Percentiles rank a stretch among this genome's conserved stretches.
Evolutionary conservation across 2,113 vertebrate genomes (phyloP).

Genomic region (Mirounga angustirostris): DNA sequence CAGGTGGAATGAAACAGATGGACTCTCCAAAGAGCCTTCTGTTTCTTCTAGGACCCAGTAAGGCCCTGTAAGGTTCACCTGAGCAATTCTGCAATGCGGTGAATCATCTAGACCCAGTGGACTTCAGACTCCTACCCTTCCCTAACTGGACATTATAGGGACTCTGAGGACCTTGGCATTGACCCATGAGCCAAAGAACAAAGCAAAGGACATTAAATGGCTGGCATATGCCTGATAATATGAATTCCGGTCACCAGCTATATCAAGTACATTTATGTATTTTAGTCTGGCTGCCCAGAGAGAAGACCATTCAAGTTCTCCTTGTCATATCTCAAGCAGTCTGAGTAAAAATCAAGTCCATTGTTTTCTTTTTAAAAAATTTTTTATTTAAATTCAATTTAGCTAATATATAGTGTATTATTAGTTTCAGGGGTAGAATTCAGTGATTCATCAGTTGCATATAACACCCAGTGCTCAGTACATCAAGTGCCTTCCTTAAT

Average conservation of each 20-base stretch:
- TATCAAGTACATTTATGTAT: not conserved
- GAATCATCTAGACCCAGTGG: not conserved
- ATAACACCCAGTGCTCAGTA: not conserved
- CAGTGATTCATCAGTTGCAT: not conserved
- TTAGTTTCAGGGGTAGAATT: not conserved
- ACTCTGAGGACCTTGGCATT: not conserved
- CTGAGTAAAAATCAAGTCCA: constrained; percentile 36
- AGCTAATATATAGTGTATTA: not conserved
- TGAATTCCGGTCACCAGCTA: not conserved
- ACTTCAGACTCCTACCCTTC: not conserved
- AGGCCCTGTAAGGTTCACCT: not conserved
- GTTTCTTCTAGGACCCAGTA: not conserved
- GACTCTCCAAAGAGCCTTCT: not conserved
- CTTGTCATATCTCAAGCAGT: not conserved
- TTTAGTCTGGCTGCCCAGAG: not conserved
- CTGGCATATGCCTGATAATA: not conserved
- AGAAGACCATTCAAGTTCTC: not conserved
- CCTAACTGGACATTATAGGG: not conserved
- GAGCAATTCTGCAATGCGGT: not conserved
- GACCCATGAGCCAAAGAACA: not conserved
- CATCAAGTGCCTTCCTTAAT: not conserved
- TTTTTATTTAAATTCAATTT: not conserved
- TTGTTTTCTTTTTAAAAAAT: not conserved
- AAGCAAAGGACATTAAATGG: not conserved
- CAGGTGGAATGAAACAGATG: not conserved